Evolutionary conservation across 2,797 vertebrate genomes (phyloP).

Genomic region (Danio aesculapii): DNA sequence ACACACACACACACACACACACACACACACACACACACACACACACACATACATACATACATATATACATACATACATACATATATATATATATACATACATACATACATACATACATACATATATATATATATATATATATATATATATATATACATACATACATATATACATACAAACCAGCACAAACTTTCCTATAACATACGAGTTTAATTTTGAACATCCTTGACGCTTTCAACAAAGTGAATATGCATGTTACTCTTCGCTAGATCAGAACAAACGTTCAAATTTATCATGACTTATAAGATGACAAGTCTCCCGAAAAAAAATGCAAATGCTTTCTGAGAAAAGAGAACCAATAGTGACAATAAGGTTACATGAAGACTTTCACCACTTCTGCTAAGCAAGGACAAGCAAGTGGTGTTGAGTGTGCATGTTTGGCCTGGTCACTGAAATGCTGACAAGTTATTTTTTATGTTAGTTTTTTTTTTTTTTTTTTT

Average conservation of each 20-base stretch:
- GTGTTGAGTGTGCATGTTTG: background rate
- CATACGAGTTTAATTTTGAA: background rate
- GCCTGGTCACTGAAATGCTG: slow-evolving; percentile 6
- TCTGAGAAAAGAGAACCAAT: slow-evolving; percentile 32
- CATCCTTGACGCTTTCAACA: background rate
- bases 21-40: no score
- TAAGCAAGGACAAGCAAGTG: background rate
- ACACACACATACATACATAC: no score
- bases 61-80: no score
- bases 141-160: no score
- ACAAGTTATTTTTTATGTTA: background rate
- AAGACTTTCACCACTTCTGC: slow-evolving; percentile 2
- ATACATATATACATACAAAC: no score
- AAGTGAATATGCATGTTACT: background rate
- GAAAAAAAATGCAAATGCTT: background rate
- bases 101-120: no score
- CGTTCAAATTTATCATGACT: background rate
- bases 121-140: no score
- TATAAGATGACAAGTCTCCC: background rate
- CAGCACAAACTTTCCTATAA: background rate
- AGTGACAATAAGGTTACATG: background rate
- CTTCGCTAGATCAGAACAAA: background rate
- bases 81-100: no score
- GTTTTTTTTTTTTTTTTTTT: no score
- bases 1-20: no score